phyloP scores from a whole-genome alignment of 2,888 invertebrate genomes.

The Conistra vaccinii region DNA sequence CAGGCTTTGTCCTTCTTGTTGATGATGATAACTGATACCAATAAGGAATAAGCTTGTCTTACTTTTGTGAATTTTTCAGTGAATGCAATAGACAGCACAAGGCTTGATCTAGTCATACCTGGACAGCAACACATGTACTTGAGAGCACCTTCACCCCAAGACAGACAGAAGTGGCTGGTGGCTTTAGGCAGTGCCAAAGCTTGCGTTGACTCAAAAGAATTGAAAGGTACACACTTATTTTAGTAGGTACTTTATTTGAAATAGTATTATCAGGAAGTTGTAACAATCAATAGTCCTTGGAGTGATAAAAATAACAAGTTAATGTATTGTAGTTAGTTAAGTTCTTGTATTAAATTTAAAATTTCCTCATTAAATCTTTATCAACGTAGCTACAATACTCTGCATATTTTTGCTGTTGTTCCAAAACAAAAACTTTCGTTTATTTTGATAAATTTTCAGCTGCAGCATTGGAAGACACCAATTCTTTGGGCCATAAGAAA shows the following conservation, averaged over 20 bases:
- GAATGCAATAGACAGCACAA: constrained; percentile 92
- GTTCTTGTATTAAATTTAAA: background rate
- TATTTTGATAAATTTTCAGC: constrained; percentile 65
- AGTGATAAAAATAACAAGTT: constrained; percentile 27
- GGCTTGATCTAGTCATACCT: constrained; percentile 95
- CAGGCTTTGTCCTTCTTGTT: too few species aligned
- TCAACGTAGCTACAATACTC: constrained; percentile 1
- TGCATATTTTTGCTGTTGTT: constrained; percentile 2
- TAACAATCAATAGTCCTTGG: constrained; percentile 9
- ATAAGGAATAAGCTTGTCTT: background rate
- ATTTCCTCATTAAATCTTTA: constrained; percentile 29
- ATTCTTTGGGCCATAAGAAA: constrained; percentile 93
- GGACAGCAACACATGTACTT: constrained; percentile 96
- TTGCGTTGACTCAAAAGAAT: constrained; percentile 89
- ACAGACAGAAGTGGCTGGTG: constrained; percentile 95
- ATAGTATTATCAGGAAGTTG: constrained; percentile 21
- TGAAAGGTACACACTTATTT: constrained; percentile 73
- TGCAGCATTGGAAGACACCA: constrained; percentile 89
- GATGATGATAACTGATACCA: background rate
- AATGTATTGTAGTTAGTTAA: constrained; percentile 9
- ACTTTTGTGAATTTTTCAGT: constrained; percentile 84
- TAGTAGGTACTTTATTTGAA: constrained; percentile 8
- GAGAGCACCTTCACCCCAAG: constrained; percentile 94
- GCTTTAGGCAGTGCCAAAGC: constrained; percentile 95
- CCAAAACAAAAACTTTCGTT: background rate